These are phyloP conservation scores for Noturus placidus DNA, from an alignment of 2,113 vertebrate genomes.

Conservation along the genomic window DNA sequence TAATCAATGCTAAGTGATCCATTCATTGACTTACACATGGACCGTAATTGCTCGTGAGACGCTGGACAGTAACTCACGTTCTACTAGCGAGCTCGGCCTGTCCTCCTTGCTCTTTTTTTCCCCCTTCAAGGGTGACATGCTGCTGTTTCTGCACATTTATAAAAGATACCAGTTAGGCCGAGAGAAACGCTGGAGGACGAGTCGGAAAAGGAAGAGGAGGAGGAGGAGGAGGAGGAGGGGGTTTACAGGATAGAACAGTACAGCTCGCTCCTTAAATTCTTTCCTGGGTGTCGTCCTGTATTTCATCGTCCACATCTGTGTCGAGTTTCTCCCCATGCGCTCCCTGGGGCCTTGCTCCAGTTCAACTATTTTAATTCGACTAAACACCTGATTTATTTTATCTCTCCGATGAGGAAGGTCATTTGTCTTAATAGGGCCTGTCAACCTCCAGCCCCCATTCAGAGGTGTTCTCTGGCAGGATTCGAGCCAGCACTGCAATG, in stretches of 20 bases:
- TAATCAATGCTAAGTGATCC: constrained; percentile 81
- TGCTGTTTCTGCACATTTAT: constrained; percentile 61
- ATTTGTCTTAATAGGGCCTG: constrained; percentile 99
- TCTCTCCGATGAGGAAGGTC: constrained; percentile 97
- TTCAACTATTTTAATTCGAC: constrained; percentile 99
- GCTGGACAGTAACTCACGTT: constrained; percentile 76
- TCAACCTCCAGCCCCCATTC: constrained; percentile 96
- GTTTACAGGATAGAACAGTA: constrained; percentile 60
- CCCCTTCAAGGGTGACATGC: constrained; percentile 66
- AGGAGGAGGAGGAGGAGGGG: constrained; percentile 25
- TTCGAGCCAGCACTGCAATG: constrained; percentile 75
- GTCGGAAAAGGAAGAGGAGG: constrained; percentile 32
- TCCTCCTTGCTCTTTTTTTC: constrained; percentile 12
- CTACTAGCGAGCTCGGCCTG: constrained; percentile 63
- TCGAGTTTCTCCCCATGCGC: constrained; percentile 89
- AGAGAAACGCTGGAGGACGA: constrained; percentile 34
- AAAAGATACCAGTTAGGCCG: constrained; percentile 1
- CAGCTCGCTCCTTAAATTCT: constrained; percentile 69
- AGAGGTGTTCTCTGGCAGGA: constrained; percentile 92
- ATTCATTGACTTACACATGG: constrained; percentile 77
- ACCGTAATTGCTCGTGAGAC: constrained; percentile 76
- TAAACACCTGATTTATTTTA: constrained; percentile 99
- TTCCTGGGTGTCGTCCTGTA: constrained; percentile 87
- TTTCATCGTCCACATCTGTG: constrained; percentile 95
- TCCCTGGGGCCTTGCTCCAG: constrained; percentile 95